Evolutionary conservation across 1,140 invertebrate genomes (phyloP), one percentile per base, ranked within the genome.

Genomic region (Tetraneura akinire): DNA sequence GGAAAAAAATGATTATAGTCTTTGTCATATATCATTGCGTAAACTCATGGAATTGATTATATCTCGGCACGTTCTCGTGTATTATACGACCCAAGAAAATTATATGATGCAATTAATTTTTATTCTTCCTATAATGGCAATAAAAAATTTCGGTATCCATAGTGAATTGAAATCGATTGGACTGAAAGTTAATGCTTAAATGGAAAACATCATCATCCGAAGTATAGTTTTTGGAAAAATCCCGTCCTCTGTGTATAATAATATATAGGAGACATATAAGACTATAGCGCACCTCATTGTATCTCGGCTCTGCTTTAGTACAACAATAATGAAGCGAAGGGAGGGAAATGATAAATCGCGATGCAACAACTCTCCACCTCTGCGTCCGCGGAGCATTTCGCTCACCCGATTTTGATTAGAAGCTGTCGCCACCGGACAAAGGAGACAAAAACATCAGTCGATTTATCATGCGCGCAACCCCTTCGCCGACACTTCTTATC

Each of bases 401-500:
- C 66, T 4, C 13, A 14, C 16, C 18, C 64, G 66, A 53, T 42
- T 76, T 57, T 76, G 71, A 76, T 76, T 76, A 76, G 70, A 29
- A 8, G 23, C 18, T 5, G 53, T 21, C 21, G 68, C 13, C 23
- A 16, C 47, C 51, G 71, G 51, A 74, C 71, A 55, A 74, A 55
- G 49, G 51, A 57, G 71, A 76, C 51, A 76, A 76, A 76, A 76
- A 76, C 71, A 53, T 3, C 26, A 42, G 71, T 76, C 71, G 29
- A 76, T 76, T 76, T 37, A 76, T 76, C 71, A 76, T 29, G 32
- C 71, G 18, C n/a, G 68, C 29, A 76, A 73, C 70, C 70, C 70
- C 51, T 57, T 37, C 51, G 49, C 51, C 71, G 68, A 51, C 68
- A 71, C 68, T 53, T 76, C 71, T 76, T 76, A 76, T 76, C 71